phyloP scores from a whole-genome alignment of 2,888 invertebrate species.

The Theretra japonica region DNA sequence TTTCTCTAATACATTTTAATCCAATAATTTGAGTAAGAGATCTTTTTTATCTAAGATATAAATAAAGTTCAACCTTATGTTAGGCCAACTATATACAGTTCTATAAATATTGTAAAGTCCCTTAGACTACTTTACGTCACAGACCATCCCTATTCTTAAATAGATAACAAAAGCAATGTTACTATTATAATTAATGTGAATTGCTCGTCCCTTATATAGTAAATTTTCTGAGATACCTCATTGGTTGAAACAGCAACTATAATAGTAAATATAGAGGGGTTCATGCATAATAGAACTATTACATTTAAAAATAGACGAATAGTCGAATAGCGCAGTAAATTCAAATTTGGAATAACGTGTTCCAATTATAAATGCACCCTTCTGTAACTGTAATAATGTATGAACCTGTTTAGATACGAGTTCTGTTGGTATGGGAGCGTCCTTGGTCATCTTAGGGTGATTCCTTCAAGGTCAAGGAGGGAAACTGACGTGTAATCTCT shows the following conservation, averaged over 20 bases:
- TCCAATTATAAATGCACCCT: slow-evolving; percentile 45
- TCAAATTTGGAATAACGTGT: slow-evolving; percentile 11
- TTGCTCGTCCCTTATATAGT: background rate
- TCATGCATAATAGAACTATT: background rate
- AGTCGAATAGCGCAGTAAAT: background rate
- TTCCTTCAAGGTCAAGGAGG: slow-evolving; percentile 36
- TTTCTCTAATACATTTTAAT: too few species aligned
- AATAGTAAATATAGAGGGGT: background rate
- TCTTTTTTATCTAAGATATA: too few species aligned
- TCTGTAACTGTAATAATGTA: slow-evolving; percentile 36
- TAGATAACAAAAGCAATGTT: too few species aligned
- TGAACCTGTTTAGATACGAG: slow-evolving; percentile 40
- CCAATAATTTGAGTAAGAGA: too few species aligned
- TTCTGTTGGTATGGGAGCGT: slow-evolving; percentile 40
- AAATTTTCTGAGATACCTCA: background rate
- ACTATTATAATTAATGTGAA: too few species aligned
- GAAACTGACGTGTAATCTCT: slow-evolving; percentile 19
- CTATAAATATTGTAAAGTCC: too few species aligned
- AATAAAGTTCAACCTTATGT: too few species aligned
- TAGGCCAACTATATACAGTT: too few species aligned
- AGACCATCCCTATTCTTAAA: too few species aligned
- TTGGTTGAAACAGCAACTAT: background rate
- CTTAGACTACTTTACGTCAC: too few species aligned
- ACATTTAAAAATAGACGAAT: slow-evolving; percentile 28
- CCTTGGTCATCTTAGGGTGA: slow-evolving; percentile 37